Conservation (phyloP, 2,888 invertebrate genomes). For the Athrips mouffetella region DNA sequence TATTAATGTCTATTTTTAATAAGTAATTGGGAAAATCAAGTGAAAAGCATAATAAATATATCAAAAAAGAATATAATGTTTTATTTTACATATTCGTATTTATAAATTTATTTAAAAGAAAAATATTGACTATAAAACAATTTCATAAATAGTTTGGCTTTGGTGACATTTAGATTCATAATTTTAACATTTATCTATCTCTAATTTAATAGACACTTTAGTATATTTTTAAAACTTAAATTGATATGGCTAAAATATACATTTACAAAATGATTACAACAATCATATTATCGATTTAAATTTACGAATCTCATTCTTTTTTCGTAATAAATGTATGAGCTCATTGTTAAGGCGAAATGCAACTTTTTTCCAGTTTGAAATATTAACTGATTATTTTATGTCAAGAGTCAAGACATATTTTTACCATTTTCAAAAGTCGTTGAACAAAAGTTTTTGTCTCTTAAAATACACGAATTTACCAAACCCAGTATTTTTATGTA, state of each 20-base stretch:
- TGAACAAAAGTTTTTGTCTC: no score
- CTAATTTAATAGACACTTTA: constrained; percentile 22
- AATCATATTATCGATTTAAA: no score
- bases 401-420: no score
- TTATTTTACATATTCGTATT: constrained; percentile 5
- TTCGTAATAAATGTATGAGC: no score
- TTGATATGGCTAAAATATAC: constrained; percentile 15
- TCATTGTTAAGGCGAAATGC: no score
- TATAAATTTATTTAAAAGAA: constrained; percentile 1
- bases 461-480: no score
- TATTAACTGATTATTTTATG: no score
- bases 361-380: no score
- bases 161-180: constrained; percentile 34
- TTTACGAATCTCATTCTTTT: no score
- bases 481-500: no score
- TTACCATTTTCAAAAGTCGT: no score
- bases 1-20: constrained; percentile 6
- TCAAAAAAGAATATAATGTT: constrained; percentile 12
- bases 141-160: constrained; percentile 39
- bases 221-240: constrained; percentile 3
- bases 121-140: not conserved
- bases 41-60: constrained; percentile 19
- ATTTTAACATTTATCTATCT: constrained; percentile 10
- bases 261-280: constrained; percentile 5
- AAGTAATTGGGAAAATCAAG: not conserved